Evolutionary conservation across 2,888 invertebrate species (phyloP).

Genomic region (Sipha maydis): DNA sequence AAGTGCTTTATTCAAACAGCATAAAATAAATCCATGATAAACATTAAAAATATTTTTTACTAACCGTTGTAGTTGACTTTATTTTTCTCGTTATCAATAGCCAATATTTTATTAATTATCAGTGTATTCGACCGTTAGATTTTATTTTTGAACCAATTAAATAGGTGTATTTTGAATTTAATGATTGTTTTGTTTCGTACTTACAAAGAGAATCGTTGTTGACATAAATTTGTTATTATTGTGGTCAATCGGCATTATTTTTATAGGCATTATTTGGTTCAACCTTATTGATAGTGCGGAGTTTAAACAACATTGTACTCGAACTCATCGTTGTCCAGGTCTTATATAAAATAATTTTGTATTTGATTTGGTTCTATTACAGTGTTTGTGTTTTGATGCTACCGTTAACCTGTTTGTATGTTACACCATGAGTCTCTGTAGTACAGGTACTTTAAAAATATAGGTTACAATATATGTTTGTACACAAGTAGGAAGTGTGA

Average conservation of each 20-base stretch:
- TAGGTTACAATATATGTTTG: neutral
- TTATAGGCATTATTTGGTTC: neutral
- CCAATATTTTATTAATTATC: neutral
- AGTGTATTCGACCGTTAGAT: neutral
- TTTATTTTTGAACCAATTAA: neutral
- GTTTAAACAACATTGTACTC: neutral
- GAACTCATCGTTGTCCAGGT: too few species aligned
- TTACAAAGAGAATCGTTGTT: neutral
- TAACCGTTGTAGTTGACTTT: too few species aligned
- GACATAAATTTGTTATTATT: constrained; percentile 29
- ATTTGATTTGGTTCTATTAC: too few species aligned
- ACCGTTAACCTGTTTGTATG: neutral
- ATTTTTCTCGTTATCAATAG: too few species aligned
- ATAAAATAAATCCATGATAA: too few species aligned
- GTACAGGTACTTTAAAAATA: neutral
- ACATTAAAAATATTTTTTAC: too few species aligned
- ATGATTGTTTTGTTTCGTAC: neutral
- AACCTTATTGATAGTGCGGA: neutral
- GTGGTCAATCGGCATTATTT: neutral
- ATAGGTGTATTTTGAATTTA: neutral
- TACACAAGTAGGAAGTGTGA: neutral
- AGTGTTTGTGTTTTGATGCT: neutral
- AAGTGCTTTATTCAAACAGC: too few species aligned
- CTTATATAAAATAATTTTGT: too few species aligned
- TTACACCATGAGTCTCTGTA: neutral